phyloP scores from a whole-genome alignment of 2,113 vertebrate genomes.

The Pseudorectes ferrugineus region DNA sequence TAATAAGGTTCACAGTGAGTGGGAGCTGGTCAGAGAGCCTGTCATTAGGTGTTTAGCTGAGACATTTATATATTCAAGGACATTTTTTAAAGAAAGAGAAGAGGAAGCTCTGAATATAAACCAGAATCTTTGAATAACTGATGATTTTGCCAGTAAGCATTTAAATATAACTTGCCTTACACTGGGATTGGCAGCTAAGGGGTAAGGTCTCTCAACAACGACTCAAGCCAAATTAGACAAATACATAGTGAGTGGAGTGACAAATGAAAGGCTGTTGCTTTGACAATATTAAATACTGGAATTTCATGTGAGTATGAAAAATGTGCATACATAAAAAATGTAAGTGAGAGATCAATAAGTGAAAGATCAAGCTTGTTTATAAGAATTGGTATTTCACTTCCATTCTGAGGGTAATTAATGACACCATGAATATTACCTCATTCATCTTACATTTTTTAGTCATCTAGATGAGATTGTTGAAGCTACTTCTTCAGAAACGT shows the following conservation, averaged over 20 bases:
- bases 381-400: not conserved
- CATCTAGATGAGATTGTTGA: not conserved
- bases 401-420: not conserved
- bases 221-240: not conserved
- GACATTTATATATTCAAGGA: not conserved
- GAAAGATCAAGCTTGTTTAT: not conserved
- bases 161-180: not conserved
- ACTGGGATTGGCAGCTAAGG: not conserved
- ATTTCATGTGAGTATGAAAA: not conserved
- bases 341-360: not conserved
- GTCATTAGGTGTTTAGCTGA: not conserved
- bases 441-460: not conserved
- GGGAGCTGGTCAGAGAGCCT: not conserved
- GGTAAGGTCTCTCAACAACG: not conserved
- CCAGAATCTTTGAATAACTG: not conserved
- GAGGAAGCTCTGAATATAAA: not conserved
- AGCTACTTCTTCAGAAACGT: not conserved
- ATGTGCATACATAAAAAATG: not conserved
- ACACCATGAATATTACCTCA: not conserved
- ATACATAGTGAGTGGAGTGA: not conserved
- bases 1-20: not conserved
- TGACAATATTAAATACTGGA: not conserved
- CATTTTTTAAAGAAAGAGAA: not conserved
- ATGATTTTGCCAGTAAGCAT: not conserved
- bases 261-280: not conserved